Percentiles rank a stretch among this genome's conserved stretches.
phyloP scores from a whole-genome alignment of 1,140 invertebrate genomes.

The Idris sp. region DNA sequence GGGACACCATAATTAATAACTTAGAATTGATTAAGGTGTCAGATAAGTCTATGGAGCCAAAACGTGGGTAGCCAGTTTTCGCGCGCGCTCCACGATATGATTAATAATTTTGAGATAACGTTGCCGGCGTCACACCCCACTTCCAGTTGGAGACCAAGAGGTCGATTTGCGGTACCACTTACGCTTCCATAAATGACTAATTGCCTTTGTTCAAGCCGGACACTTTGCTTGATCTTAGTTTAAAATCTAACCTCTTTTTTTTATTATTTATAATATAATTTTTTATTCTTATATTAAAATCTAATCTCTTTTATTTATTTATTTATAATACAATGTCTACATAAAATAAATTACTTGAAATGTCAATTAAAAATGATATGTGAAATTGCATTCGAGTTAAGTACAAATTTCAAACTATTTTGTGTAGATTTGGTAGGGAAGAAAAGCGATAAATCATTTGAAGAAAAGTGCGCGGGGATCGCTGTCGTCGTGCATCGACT shows the following conservation, averaged over 20 bases:
- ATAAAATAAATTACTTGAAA: not conserved
- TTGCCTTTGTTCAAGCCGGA: constrained; percentile 66
- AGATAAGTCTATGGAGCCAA: constrained; percentile 69
- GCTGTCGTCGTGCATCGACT: constrained; percentile 75
- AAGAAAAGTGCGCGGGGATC: constrained; percentile 65
- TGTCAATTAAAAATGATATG: too few relatives aligned
- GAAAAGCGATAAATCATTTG: constrained; percentile 77
- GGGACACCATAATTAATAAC: constrained; percentile 76
- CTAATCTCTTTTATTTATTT: too few relatives aligned
- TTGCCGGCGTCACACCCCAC: constrained; percentile 56
- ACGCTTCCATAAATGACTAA: constrained; percentile 76
- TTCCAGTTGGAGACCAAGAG: constrained; percentile 62
- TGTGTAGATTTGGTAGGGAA: constrained; percentile 67
- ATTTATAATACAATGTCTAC: not conserved
- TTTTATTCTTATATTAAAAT: too few relatives aligned
- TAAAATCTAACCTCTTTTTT: too few relatives aligned
- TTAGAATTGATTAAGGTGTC: constrained; percentile 77
- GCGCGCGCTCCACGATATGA: constrained; percentile 71
- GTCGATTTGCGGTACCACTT: constrained; percentile 74
- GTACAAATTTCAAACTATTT: constrained; percentile 70
- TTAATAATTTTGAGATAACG: constrained; percentile 77
- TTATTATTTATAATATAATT: too few relatives aligned
- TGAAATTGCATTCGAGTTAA: constrained; percentile 9
- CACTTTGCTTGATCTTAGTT: constrained; percentile 63
- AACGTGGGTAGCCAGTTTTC: constrained; percentile 65